Evolutionary conservation across 2,113 vertebrate species (phyloP), one percentile per base, ranked within the genome.

Genomic region (Ancistrus triradiatus): DNA sequence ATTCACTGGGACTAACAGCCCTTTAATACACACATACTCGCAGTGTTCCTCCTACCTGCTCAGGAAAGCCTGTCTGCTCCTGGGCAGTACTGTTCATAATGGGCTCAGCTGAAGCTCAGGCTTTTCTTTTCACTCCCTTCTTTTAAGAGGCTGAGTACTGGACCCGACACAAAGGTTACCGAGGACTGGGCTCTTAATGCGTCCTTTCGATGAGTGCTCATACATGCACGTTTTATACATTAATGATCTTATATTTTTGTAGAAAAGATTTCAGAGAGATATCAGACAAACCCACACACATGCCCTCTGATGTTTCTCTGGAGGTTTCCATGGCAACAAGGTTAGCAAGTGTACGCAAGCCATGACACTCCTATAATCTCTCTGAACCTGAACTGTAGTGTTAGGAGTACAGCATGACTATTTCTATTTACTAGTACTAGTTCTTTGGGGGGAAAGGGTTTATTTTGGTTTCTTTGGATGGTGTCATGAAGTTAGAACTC

Each of bases 271-370:
- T 31, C 27, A 31, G n/a, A n/a, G n/a, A n/a, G n/a, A n/a, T n/a
- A n/a, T 21, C 18, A 53, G 28, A 33, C 19, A 44, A 7, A 46
- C 21, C 46, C 28, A 59, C 4, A 68, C 25, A 22, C n/a, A 21
- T 63, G 38, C 47, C 50, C 58, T 63, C 56, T 69, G 57, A 56
- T 63, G 50, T 68, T 55, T 74, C 56, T 58, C 13, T 27, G 51
- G 59, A 61, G 46, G 72, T 79, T 66, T 68, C 74, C 66, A 79
- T 74, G 57, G 69, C 40, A 77, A 74, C 74, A 60, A 31, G 61
- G 13, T 18, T 46, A 55, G 44, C 42, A 15, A 7, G 46, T 42
- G 11, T 25, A 22, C 22, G 31, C 46, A 6, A 58, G 43, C 40
- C 38, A 47, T 25, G 18, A 55, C 49, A 44, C 40, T 44, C 8